Evolutionary conservation across 2,888 invertebrate species (phyloP).

Genomic region (Parascotia fuliginaria): DNA sequence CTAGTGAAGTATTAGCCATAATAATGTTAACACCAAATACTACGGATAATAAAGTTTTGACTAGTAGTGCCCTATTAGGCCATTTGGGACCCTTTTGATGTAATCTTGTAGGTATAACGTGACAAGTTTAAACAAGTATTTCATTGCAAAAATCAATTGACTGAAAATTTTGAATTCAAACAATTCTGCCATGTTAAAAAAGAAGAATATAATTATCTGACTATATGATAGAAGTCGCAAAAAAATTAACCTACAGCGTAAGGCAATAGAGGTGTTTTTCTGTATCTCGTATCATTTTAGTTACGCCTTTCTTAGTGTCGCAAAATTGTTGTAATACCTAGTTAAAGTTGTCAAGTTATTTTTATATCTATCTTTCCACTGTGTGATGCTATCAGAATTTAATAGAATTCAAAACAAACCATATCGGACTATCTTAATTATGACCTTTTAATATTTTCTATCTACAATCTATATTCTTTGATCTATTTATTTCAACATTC

Average conservation of each 20-base stretch:
- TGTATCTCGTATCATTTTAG: no score
- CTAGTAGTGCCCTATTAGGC: conserved; percentile 46
- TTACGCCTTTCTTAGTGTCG: no score
- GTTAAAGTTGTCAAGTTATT: not conserved
- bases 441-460: not conserved
- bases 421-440: conserved; percentile 49
- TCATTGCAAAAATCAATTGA: not conserved
- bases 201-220: no score
- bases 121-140: conserved; percentile 2
- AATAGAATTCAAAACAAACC: conserved; percentile 58
- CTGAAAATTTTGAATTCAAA: not conserved
- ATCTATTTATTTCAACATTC: not conserved
- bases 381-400: conserved; percentile 48
- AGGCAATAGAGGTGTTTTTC: no score
- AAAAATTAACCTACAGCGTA: no score
- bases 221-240: no score
- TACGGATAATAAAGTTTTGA: conserved; percentile 50
- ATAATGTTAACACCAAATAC: conserved; percentile 58
- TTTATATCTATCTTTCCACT: conserved; percentile 24
- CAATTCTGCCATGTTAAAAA: no score
- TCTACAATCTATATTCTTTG: not conserved
- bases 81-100: conserved; percentile 57
- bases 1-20: conserved; percentile 49
- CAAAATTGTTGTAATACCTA: not conserved
- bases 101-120: conserved; percentile 24